Percentiles rank a stretch among this genome's conserved stretches.
phyloP scores from a whole-genome alignment of 1,140 invertebrate genomes.

The Meloidogyne exigua region DNA sequence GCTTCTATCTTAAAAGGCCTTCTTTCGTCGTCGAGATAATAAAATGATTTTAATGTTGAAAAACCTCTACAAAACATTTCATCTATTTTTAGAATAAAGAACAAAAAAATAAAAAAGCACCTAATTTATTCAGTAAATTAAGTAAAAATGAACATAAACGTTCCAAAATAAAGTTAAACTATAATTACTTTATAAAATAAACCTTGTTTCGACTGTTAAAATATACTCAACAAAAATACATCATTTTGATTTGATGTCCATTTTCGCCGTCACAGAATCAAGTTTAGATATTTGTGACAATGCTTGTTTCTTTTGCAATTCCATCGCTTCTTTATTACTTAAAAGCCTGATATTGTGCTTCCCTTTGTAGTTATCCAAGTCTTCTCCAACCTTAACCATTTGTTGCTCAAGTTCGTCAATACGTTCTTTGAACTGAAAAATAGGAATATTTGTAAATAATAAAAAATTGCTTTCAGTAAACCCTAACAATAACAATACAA shows the following conservation, averaged over 20 bases:
- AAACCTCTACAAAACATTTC: no score
- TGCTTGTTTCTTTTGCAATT: conserved; percentile 41
- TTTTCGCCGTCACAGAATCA: conserved; percentile 9
- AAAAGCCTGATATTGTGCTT: conserved; percentile 40
- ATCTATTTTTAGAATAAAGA: no score
- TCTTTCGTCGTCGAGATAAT: no score
- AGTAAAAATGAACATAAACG: background rate
- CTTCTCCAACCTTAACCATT: conserved; percentile 30
- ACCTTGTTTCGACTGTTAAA: background rate
- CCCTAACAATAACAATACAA: no score
- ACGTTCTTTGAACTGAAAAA: conserved; percentile 30
- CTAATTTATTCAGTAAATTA: no score
- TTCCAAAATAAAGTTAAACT: no score
- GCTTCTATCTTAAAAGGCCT: no score
- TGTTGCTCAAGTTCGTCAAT: conserved; percentile 34
- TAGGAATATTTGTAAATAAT: no score
- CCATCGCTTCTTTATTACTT: conserved; percentile 32
- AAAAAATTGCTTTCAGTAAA: no score
- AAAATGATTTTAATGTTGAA: no score
- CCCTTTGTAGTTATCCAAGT: conserved; percentile 37
- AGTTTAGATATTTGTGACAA: conserved; percentile 29
- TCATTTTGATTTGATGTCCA: no score
- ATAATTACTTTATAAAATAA: background rate
- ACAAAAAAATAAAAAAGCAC: no score
- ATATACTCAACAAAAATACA: background rate